Evolutionary conservation across 2,888 invertebrate genomes (phyloP).

Genomic region (Tinea pellionella): DNA sequence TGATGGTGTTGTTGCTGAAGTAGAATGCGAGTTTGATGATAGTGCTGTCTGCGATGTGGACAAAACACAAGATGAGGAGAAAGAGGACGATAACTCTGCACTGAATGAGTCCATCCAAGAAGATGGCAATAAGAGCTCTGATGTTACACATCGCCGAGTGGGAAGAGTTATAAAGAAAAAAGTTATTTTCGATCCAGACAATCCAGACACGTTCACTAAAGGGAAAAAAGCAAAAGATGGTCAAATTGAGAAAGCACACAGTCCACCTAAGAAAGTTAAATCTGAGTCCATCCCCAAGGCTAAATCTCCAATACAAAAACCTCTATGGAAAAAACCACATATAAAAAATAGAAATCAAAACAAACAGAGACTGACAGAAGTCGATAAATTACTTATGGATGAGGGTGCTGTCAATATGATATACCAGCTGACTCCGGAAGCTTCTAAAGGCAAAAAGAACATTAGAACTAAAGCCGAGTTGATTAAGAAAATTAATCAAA

Average conservation of each 20-base stretch:
- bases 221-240: conserved; percentile 45
- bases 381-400: conserved; percentile 83
- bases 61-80: not conserved
- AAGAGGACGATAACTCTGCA: not conserved
- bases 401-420: conserved; percentile 90
- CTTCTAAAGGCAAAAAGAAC: conserved; percentile 58
- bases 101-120: not conserved
- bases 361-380: conserved; percentile 71
- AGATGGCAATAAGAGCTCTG: conserved; percentile 29
- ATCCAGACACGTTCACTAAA: conserved; percentile 64
- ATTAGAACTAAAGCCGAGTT: conserved; percentile 69
- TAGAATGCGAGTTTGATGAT: not conserved
- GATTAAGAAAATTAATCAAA: conserved; percentile 70
- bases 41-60: not conserved
- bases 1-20: conserved; percentile 44
- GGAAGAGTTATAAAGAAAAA: conserved; percentile 76
- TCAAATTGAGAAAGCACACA: conserved; percentile 25
- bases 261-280: conserved; percentile 37
- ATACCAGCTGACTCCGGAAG: conserved; percentile 77
- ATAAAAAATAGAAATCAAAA: conserved; percentile 61
- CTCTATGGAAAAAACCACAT: conserved; percentile 58
- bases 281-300: conserved; percentile 38
- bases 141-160: conserved; percentile 46
- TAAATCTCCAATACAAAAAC: conserved; percentile 43
- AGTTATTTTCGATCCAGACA: conserved; percentile 80